Conservation (phyloP, 2,113 vertebrate species). For the Cichladusa arquata region DNA sequence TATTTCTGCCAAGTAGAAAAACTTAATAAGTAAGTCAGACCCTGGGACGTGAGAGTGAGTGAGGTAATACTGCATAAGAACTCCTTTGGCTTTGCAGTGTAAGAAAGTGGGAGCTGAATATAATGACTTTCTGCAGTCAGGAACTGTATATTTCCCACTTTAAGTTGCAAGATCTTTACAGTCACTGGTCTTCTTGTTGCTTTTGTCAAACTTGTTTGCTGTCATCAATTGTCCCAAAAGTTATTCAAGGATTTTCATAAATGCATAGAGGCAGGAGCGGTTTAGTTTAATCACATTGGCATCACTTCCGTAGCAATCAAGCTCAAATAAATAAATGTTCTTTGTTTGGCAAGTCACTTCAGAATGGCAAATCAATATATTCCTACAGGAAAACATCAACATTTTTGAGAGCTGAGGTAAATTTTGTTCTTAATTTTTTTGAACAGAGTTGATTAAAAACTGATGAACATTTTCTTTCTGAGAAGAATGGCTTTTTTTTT, state of each 20-base stretch:
- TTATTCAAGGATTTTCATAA: not conserved
- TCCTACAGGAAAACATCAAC: not conserved
- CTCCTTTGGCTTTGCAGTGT: not conserved
- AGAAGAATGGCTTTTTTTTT: not conserved
- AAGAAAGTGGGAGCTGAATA: not conserved
- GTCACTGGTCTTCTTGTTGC: not conserved
- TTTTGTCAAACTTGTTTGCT: not conserved
- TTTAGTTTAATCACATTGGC: not conserved
- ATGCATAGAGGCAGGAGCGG: not conserved
- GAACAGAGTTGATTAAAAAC: constrained; percentile 8
- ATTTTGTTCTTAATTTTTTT: constrained; percentile 9
- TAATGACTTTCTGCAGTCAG: not conserved
- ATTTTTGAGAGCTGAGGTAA: not conserved
- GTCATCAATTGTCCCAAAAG: not conserved
- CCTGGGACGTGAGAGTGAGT: not conserved
- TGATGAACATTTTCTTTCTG: not conserved
- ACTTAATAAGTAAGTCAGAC: not conserved
- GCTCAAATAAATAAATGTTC: constrained; percentile 25
- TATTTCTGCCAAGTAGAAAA: not conserved
- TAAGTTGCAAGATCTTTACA: not conserved
- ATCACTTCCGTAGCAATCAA: constrained; percentile 25
- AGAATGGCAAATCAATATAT: constrained; percentile 10
- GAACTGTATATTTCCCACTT: accelerated
- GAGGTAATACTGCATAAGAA: not conserved
- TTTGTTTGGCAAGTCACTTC: constrained; percentile 42